Conservation (phyloP, 2,888 invertebrate genomes). For the Drosophila fulvimacula region DNA sequence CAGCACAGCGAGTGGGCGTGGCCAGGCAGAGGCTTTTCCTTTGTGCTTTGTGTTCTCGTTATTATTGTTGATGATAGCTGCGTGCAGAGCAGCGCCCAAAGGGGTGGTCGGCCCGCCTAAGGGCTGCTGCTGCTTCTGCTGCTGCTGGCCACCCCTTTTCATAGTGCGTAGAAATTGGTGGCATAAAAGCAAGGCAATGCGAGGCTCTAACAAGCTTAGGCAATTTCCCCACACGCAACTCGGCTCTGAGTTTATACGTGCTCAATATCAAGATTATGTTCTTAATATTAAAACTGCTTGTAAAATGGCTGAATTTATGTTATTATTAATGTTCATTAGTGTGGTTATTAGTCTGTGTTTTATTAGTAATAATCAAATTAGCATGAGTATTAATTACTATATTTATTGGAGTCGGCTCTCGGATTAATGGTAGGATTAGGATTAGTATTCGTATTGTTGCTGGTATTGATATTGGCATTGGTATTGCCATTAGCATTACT, state of each 20-base stretch:
- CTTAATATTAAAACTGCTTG: conserved; percentile 3
- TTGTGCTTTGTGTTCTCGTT: conserved; percentile 46
- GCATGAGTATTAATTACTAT: neutral
- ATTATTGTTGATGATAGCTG: conserved; percentile 61
- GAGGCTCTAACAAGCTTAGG: conserved; percentile 26
- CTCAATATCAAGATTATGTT: conserved; percentile 1
- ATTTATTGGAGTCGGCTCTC: neutral
- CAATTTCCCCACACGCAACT: conserved; percentile 22
- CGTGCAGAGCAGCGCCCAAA: conserved; percentile 46
- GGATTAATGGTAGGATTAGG: neutral
- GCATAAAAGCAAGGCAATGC: conserved; percentile 45
- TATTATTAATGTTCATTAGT: neutral
- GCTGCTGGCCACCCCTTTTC: conserved; percentile 41
- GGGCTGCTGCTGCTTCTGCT: conserved; percentile 5
- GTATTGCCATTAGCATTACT: neutral
- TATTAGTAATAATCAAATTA: neutral
- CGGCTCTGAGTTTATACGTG: conserved; percentile 50
- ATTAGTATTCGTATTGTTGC: neutral
- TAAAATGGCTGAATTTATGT: neutral
- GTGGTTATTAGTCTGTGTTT: neutral
- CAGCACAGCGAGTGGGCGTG: conserved; percentile 17
- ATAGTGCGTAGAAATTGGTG: conserved; percentile 36
- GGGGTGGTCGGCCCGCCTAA: conserved; percentile 32
- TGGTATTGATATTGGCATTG: neutral
- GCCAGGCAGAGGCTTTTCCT: conserved; percentile 39